phyloP scores from a whole-genome alignment of 2,113 vertebrate genomes.

The Prionailurus bengalensis region DNA sequence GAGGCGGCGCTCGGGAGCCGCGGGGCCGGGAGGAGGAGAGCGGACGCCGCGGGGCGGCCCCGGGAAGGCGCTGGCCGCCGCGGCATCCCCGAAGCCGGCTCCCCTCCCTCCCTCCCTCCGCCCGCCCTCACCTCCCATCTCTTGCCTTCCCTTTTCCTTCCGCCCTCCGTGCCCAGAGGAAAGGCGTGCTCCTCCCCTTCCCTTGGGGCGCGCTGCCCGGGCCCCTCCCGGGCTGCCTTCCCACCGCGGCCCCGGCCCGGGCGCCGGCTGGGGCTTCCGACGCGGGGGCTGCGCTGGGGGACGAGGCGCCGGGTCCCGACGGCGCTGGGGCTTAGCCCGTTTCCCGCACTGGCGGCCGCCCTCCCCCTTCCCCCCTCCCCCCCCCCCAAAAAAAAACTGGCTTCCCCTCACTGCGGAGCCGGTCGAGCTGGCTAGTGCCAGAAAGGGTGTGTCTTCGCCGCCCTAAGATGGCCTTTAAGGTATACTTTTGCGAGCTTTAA shows the following conservation, averaged over 20 bases:
- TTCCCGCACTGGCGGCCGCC: constrained; percentile 39
- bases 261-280: background rate
- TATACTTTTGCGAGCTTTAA: constrained; percentile 58
- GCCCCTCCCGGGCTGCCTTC: constrained; percentile 24
- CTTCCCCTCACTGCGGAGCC: constrained; percentile 66
- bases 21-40: background rate
- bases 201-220: constrained; percentile 63
- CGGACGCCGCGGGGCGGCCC: background rate
- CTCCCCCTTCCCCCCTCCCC: background rate
- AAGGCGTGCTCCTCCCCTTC: constrained; percentile 79
- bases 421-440: constrained; percentile 72
- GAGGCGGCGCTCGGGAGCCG: background rate
- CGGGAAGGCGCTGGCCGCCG: background rate
- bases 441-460: constrained; percentile 77
- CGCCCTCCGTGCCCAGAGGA: constrained; percentile 56
- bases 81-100: constrained; percentile 60
- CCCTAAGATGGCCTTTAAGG: constrained; percentile 78
- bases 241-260: constrained; percentile 32
- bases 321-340: constrained; percentile 33
- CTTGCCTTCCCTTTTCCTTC: constrained; percentile 64
- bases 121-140: constrained; percentile 52
- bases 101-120: background rate
- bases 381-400: constrained; percentile 50
- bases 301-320: background rate
- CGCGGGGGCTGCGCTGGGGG: background rate